A percentile compares a stretch with the other conserved stretches of the same genome.
phyloP scores from a whole-genome alignment of 2,888 invertebrate genomes.

The Tipula vernalis region DNA sequence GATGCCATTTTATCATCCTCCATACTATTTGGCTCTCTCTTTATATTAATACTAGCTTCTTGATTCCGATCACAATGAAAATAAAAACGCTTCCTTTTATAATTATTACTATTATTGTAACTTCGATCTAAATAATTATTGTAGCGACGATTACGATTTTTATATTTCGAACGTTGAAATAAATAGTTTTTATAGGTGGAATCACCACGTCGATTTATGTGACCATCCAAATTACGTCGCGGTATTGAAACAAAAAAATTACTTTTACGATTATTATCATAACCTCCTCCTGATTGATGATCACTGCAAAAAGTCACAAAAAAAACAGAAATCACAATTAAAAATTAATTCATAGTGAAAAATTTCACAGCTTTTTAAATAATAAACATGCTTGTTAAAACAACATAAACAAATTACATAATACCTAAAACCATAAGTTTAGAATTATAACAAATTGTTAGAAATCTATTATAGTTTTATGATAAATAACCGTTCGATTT shows the following conservation, averaged over 20 bases:
- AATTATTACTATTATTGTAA: not conserved
- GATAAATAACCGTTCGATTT: no score
- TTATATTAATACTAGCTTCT: not conserved
- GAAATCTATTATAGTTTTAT: no score
- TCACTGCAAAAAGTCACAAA: not conserved
- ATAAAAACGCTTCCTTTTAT: not conserved
- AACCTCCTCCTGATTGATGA: not conserved
- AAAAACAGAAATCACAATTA: not conserved
- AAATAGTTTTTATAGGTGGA: not conserved
- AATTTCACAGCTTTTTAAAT: not conserved
- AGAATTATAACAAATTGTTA: no score
- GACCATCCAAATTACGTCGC: not conserved
- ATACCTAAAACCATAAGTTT: not conserved
- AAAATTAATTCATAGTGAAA: not conserved
- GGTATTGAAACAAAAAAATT: not conserved
- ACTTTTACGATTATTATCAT: not conserved
- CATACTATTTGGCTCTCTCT: not conserved
- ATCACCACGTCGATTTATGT: not conserved
- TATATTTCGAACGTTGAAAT: not conserved
- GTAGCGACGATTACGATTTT: not conserved
- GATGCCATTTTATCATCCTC: not conserved
- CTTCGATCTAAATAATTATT: not conserved
- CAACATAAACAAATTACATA: not conserved
- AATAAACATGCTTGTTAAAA: not conserved
- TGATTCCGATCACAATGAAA: not conserved